phyloP scores from a whole-genome alignment of 1,140 invertebrate genomes.

The Cotesia glomerata region DNA sequence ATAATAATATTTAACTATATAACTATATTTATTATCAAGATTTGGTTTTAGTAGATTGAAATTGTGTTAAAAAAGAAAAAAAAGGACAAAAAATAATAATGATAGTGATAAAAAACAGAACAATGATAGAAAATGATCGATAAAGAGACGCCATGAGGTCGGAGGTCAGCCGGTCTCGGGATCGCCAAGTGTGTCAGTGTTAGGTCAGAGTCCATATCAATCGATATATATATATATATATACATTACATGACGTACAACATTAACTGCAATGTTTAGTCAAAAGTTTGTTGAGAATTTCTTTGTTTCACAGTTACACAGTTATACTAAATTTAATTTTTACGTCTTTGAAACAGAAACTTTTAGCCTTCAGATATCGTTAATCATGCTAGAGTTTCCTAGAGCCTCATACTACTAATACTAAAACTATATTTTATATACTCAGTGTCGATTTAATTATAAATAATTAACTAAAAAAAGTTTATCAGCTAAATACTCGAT shows the following conservation, averaged over 20 bases:
- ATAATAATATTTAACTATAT: background rate
- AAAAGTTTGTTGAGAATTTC: background rate
- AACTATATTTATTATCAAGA: background rate
- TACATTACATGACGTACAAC: conserved; percentile 20
- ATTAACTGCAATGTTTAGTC: background rate
- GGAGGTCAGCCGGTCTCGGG: conserved; percentile 52
- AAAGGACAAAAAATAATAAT: background rate
- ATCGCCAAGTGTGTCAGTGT: conserved; percentile 60
- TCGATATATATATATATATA: conserved; percentile 56
- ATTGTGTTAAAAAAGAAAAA: background rate
- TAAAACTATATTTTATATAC: too few relatives aligned
- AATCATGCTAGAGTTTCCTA: too few relatives aligned
- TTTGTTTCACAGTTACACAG: too few relatives aligned
- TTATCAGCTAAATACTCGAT: too few relatives aligned
- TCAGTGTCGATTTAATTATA: too few relatives aligned
- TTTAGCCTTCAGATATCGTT: too few relatives aligned
- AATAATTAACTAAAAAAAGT: too few relatives aligned
- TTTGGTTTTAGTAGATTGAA: background rate
- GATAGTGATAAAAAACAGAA: conserved; percentile 19
- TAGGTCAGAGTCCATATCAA: conserved; percentile 56
- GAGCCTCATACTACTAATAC: too few relatives aligned
- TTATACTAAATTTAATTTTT: too few relatives aligned
- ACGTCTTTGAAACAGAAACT: too few relatives aligned
- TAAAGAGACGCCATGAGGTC: conserved; percentile 48
- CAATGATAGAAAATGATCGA: conserved; percentile 53